Conservation (phyloP, 2,888 invertebrate species). For the Galerucella nymphaeae region DNA sequence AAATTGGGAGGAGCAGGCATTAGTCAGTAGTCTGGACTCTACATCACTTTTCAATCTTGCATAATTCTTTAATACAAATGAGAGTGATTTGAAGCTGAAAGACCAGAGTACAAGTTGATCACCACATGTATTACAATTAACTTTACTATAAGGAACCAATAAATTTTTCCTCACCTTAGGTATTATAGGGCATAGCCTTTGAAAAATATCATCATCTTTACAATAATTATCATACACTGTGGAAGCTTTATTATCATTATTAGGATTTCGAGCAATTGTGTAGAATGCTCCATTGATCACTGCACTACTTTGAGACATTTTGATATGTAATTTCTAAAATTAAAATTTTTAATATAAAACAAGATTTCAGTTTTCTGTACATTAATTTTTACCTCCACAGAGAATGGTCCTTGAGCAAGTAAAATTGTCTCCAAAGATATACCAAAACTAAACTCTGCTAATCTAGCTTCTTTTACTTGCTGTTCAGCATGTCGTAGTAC, state of each 20-base stretch:
- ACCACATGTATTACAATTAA: too few species aligned
- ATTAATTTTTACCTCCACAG: conserved; percentile 74
- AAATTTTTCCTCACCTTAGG: conserved; percentile 76
- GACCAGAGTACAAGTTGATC: too few species aligned
- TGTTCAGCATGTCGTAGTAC: conserved; percentile 68
- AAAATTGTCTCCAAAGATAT: conserved; percentile 81
- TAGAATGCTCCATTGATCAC: conserved; percentile 71
- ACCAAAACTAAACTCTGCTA: conserved; percentile 80
- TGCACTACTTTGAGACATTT: conserved; percentile 70
- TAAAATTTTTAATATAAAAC: conserved; percentile 31
- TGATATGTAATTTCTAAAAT: conserved; percentile 75
- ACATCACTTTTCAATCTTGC: too few species aligned
- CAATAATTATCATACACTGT: conserved; percentile 57
- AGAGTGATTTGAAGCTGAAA: too few species aligned
- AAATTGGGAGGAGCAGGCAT: too few species aligned
- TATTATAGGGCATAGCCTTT: conserved; percentile 79
- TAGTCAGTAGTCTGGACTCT: too few species aligned
- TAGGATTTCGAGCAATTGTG: conserved; percentile 62
- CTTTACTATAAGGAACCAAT: too few species aligned
- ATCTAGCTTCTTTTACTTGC: conserved; percentile 69
- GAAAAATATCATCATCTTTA: conserved; percentile 68
- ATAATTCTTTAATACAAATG: too few species aligned
- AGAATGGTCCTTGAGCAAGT: conserved; percentile 85
- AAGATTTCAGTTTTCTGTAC: neutral
- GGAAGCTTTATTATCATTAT: conserved; percentile 31